These are phyloP conservation scores for Muntiacus reevesi DNA, from an alignment of 2,113 vertebrate genomes.

Conservation along the genomic window DNA sequence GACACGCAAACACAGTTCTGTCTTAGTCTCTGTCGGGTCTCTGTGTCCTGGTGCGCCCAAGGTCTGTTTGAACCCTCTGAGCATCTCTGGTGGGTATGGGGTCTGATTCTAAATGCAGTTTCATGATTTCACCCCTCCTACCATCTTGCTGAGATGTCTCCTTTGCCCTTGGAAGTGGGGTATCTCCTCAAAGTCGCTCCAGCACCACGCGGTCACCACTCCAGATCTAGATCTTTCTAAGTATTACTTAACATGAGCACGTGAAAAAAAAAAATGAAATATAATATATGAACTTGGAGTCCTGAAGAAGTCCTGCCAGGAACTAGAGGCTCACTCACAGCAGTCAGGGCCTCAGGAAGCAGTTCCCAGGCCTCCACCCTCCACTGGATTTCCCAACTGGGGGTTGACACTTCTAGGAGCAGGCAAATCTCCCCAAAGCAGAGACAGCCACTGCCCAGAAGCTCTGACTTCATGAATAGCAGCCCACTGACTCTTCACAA, in stretches of 20 bases:
- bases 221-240: background rate
- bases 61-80: background rate
- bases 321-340: background rate
- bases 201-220: rapidly evolving
- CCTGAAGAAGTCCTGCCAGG: background rate
- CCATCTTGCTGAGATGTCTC: background rate
- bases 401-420: background rate
- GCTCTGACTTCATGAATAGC: background rate
- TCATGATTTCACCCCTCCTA: background rate
- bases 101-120: background rate
- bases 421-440: background rate
- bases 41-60: background rate
- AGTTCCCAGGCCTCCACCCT: background rate
- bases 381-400: background rate
- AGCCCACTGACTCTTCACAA: background rate
- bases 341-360: background rate
- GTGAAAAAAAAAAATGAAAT: background rate
- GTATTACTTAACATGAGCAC: background rate
- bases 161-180: background rate
- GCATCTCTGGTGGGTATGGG: background rate
- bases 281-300: background rate
- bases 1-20: background rate
- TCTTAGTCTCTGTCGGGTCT: background rate
- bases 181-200: background rate
- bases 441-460: background rate